These are phyloP conservation scores for Spermophilus dauricus DNA, from an alignment of 2,113 vertebrate genomes.

Conservation along the genomic window DNA sequence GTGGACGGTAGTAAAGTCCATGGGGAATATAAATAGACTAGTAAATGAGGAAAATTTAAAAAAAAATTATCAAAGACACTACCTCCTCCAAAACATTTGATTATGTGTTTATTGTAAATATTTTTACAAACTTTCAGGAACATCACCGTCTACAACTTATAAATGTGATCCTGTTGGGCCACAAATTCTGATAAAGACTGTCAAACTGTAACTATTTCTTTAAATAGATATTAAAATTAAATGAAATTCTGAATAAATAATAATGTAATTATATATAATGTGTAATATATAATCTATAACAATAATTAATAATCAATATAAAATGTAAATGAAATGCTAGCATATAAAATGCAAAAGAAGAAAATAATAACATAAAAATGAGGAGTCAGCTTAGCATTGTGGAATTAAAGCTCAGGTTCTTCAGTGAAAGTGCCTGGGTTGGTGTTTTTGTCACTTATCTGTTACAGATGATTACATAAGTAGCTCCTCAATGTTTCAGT, in stretches of 20 bases:
- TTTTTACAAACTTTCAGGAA: neutral
- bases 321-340: neutral
- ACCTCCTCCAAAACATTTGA: neutral
- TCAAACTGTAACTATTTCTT: neutral
- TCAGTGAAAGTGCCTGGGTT: fast-evolving
- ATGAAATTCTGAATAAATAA: neutral
- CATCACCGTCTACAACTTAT: neutral
- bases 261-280: too few species aligned
- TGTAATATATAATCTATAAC: neutral
- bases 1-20: too few species aligned
- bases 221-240: neutral
- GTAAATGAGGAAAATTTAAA: too few species aligned
- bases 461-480: neutral
- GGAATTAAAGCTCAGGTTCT: neutral
- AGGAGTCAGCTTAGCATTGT: fast-evolving
- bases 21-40: neutral
- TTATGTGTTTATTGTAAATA: neutral
- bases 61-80: neutral
- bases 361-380: neutral
- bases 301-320: too few species aligned
- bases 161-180: neutral
- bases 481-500: neutral
- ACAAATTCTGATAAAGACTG: neutral
- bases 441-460: neutral
- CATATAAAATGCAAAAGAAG: neutral